phyloP scores from a whole-genome alignment of 2,888 invertebrate species.

The Cosmia trapezina region DNA sequence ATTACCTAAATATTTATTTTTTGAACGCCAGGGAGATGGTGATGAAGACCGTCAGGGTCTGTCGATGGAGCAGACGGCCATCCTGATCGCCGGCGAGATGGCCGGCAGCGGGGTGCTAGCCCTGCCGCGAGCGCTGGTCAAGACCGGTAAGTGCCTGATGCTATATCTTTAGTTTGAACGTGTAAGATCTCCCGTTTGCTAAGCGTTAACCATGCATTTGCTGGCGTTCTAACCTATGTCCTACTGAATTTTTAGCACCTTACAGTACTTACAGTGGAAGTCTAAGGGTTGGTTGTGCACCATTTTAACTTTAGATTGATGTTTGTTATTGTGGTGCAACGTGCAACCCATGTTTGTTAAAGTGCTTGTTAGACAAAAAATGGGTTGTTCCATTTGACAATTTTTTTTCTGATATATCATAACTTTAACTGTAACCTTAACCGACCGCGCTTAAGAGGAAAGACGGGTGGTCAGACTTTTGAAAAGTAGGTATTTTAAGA shows the following conservation, averaged over 20 bases:
- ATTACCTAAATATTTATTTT: slow-evolving; percentile 6
- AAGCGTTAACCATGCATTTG: slow-evolving; percentile 23
- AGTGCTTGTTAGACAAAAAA: no score
- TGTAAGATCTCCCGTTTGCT: slow-evolving; percentile 30
- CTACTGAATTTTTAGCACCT: background rate
- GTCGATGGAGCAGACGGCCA: slow-evolving; percentile 86
- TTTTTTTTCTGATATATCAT: no score
- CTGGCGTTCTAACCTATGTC: slow-evolving; percentile 18
- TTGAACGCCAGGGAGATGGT: slow-evolving; percentile 52
- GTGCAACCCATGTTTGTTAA: no score
- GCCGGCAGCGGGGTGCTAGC: slow-evolving; percentile 94
- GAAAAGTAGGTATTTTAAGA: no score
- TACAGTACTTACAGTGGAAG: background rate
- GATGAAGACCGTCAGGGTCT: slow-evolving; percentile 68
- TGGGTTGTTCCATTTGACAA: no score
- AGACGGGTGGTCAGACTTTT: no score
- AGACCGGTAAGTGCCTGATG: slow-evolving; percentile 88
- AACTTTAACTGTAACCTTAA: no score
- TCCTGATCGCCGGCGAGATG: slow-evolving; percentile 93
- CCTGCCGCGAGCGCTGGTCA: slow-evolving; percentile 91
- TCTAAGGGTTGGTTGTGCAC: no score
- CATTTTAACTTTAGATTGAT: no score
- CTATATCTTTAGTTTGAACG: background rate
- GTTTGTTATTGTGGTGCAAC: no score
- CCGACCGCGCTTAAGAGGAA: no score